phyloP scores from a whole-genome alignment of 2,888 invertebrate species.

The Coelopa pilipes region DNA sequence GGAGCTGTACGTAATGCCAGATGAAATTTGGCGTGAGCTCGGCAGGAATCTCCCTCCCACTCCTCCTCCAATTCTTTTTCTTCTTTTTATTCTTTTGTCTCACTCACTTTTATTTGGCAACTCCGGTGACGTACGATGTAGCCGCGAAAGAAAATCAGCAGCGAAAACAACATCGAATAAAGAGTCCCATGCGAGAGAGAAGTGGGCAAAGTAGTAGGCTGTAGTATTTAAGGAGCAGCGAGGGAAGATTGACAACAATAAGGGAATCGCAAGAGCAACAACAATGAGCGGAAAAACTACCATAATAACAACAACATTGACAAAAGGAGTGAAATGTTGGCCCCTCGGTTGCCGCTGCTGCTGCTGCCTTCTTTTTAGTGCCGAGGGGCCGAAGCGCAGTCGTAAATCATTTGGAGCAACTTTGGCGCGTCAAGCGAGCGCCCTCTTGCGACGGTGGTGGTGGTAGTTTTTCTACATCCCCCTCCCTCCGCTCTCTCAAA shows the following conservation, averaged over 20 bases:
- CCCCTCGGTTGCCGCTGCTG: not conserved
- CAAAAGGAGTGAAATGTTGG: not conserved
- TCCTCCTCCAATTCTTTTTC: no score
- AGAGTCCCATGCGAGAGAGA: slow-evolving; percentile 15
- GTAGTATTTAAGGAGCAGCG: no score
- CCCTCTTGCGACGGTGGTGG: slow-evolving; percentile 25
- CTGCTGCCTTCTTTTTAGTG: slow-evolving; percentile 4
- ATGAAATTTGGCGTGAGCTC: not conserved
- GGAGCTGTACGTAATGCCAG: slow-evolving; percentile 4
- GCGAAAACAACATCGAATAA: not conserved
- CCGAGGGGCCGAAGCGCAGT: slow-evolving; percentile 10
- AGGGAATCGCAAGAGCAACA: not conserved
- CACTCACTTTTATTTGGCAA: not conserved
- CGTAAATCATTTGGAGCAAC: slow-evolving; percentile 31
- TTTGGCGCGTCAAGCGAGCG: slow-evolving; percentile 13
- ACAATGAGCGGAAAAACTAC: not conserved
- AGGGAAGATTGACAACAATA: not conserved
- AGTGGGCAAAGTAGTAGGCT: no score
- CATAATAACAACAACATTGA: no score
- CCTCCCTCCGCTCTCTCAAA: not conserved
- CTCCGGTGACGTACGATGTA: not conserved
- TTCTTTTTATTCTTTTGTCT: no score
- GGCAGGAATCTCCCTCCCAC: no score
- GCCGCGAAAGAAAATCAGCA: not conserved
- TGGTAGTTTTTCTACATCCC: slow-evolving; percentile 38